Base-by-base conservation (phyloP, 2,888 invertebrate genomes). In the Cephus runcator region DNA sequence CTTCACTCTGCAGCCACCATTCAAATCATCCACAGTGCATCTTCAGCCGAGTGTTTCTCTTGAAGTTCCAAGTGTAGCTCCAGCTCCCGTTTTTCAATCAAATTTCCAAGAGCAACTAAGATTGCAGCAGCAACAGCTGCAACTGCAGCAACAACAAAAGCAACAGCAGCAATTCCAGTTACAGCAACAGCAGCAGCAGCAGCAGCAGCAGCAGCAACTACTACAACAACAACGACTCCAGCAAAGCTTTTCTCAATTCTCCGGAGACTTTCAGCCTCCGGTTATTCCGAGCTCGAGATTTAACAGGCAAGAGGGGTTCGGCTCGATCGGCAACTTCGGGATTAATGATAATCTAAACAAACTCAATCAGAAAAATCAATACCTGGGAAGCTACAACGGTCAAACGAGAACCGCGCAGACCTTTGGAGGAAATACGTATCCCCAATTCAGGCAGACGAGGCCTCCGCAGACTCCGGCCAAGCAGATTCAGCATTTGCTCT, bases 401-500 rank as follows among this genome's bases (percentile, higher is more conserved):
- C 82, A 80, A 79, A 82, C 83, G 40, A 82, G 81, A 73, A 79
- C 79, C 73, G 80, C 71, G 69, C 80, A 86, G 76, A 87, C 85
- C 69, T 84, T 87, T 73, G 84, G 86, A 40, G 87, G 86, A 73
- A 88, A 85, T 79, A 77, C 74, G 79, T 87, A 79, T 77, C 80
- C 76, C 40, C 82, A 80, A 68, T 82, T 80, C 77, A 77, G 79
- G 73, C 34, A 71, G 9, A 77, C 75, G 12, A 81, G 81, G 76
- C 81, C 81, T 15, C 3, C 3, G 87, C 83, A 91, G 89, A 89
- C 93, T 85, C 93, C 91, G 89, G 94, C 94, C 75, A 91, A 93
- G 56, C 95, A 95, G 85, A 92, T 96, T 74, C 95, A 95, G 86
- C 94, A 94, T 83, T 91, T 96, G 73, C 89, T 96, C 31, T 93